Base-by-base conservation (phyloP, 2,888 invertebrate species). In the Diaperis boleti region DNA sequence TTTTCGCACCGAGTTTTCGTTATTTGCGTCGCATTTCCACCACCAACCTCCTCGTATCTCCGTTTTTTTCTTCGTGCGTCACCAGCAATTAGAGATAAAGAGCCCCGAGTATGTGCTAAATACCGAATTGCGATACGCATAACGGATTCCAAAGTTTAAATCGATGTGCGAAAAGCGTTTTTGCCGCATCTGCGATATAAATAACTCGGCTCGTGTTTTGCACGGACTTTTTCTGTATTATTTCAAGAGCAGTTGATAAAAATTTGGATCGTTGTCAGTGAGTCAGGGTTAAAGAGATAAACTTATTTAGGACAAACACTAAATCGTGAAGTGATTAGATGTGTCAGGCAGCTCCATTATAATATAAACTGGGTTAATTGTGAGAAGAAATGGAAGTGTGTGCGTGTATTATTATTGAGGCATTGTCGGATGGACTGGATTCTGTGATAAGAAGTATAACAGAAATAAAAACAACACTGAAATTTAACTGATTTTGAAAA, bases 221-320 rank as follows among this genome's bases (percentile, higher is more conserved):
- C n/a, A 31, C 11, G 1, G 11, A 42, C 2, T 14, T 42, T 31
- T 26, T 33, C n/a, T 54, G n/a, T 52, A 7, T 10, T 44, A 33
- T 42, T 63, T 59, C 59, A 63, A 63, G 63, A 57, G 20, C 52
- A 31, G 1, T 17, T 20, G 33, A 29, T 22, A 26, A 31, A 62
- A 42, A 62, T 50, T 57, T 62, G 41, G 57, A 63, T 63, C 33
- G 50, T 59, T 57, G 44, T 62, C 54, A 65, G 52, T 62, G 17
- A 62, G 65, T 65, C 65, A 62, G 59, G 65, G 65, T 65, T 65
- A 62, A 47, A 56, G 39, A 50, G 65, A 65, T 65, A 65, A 65
- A 50, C 18, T n/a, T 26, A 60, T 60, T 64, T 64, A 60, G 64
- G 64, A 39, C 64, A 56, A 39, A 45, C 13, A 15, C 20, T 57